phyloP scores from a whole-genome alignment of 2,888 invertebrate species.

The Zygothrica quintamaculata region DNA sequence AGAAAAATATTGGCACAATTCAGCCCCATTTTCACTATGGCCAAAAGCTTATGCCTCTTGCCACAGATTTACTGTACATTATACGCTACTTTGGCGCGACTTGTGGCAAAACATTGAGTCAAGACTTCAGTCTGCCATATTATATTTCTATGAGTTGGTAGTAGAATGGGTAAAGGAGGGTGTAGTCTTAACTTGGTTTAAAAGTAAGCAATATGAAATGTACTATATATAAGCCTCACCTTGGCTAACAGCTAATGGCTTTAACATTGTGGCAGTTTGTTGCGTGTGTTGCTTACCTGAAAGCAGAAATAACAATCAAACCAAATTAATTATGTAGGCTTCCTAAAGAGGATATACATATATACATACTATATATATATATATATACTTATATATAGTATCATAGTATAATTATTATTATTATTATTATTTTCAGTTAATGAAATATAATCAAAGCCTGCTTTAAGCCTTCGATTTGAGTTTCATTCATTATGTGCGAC shows the following conservation, averaged over 20 bases:
- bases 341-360: constrained; percentile 14
- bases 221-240: constrained; percentile 38
- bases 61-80: constrained; percentile 60
- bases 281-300: constrained; percentile 50
- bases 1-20: constrained; percentile 75
- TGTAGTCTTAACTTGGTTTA: constrained; percentile 26
- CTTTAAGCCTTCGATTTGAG: constrained; percentile 7
- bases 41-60: constrained; percentile 33
- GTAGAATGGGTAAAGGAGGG: no score
- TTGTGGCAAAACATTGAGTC: constrained; percentile 26
- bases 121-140: no score
- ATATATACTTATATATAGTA: neutral
- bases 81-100: constrained; percentile 53
- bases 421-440: no score
- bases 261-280: constrained; percentile 31
- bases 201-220: constrained; percentile 1
- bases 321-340: constrained; percentile 41
- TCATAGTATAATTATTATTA: no score
- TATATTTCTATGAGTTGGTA: no score
- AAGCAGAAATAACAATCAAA: constrained; percentile 5
- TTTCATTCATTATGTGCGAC: constrained; percentile 73
- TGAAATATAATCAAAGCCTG: constrained; percentile 4
- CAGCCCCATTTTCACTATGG: constrained; percentile 21
- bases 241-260: constrained; percentile 41
- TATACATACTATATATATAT: constrained; percentile 22